Conservation (phyloP, 2,888 invertebrate genomes). For the Ochropleura plecta region DNA sequence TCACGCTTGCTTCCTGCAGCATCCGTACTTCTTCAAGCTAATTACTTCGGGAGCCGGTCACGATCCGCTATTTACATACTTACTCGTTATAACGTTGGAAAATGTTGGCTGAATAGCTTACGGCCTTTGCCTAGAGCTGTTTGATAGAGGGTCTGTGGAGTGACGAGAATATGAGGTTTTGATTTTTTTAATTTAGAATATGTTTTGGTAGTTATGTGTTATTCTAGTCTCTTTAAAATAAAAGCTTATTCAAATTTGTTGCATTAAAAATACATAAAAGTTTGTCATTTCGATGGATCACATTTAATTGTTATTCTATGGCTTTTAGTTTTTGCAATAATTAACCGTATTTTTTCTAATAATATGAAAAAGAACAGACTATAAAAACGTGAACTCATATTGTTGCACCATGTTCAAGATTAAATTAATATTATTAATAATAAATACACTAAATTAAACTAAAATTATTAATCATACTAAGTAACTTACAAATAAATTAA, state of each 20-base stretch:
- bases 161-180: constrained; percentile 14
- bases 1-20: constrained; percentile 51
- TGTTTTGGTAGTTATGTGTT: too few relatives aligned
- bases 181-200: constrained; percentile 20
- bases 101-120: constrained; percentile 42
- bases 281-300: not conserved
- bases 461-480: too few relatives aligned
- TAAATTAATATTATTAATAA: too few relatives aligned
- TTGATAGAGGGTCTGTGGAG: not conserved
- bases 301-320: not conserved
- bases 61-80: constrained; percentile 71
- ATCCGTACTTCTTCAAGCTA: constrained; percentile 63
- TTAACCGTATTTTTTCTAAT: not conserved
- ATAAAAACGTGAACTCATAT: not conserved
- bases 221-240: too few relatives aligned
- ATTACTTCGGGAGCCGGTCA: constrained; percentile 66
- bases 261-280: not conserved
- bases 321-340: not conserved
- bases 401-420: not conserved
- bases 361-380: not conserved
- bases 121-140: constrained; percentile 52
- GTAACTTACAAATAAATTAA: too few relatives aligned
- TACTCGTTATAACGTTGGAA: constrained; percentile 48
- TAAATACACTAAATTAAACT: too few relatives aligned
- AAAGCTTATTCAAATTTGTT: not conserved